phyloP scores from a whole-genome alignment of 2,113 vertebrate genomes.

The Leiothrix lutea region DNA sequence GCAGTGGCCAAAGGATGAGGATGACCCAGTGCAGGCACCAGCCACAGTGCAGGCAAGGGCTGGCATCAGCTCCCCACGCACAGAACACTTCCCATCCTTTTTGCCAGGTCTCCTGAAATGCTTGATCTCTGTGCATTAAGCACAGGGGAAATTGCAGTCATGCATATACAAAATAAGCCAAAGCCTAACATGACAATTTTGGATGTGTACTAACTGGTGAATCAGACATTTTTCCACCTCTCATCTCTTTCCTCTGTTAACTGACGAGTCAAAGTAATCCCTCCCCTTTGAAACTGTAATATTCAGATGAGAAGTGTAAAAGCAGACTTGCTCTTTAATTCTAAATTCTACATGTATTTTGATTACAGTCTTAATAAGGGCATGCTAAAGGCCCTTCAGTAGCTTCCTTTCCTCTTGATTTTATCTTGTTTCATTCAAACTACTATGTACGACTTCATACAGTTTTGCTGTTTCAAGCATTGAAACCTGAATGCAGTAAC shows the following conservation, averaged over 20 bases:
- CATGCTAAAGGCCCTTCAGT: neutral
- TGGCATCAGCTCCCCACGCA: accelerated
- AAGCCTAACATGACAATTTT: neutral
- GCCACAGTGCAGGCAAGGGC: accelerated
- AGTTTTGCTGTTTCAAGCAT: neutral
- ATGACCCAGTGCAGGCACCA: accelerated
- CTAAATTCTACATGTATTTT: neutral
- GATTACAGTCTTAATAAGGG: neutral
- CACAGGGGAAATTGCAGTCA: neutral
- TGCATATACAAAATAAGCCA: neutral
- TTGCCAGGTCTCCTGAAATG: neutral
- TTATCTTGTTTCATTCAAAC: neutral
- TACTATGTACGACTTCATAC: neutral
- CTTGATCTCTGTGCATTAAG: neutral
- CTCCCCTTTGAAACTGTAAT: neutral
- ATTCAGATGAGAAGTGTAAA: slow-evolving; percentile 21
- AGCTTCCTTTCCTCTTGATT: neutral
- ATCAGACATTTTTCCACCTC: neutral
- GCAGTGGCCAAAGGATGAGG: accelerated
- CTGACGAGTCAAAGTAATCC: neutral
- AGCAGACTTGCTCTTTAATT: neutral
- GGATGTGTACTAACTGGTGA: neutral
- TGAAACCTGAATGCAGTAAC: neutral
- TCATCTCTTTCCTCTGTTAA: neutral
- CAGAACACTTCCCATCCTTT: accelerated